These are phyloP conservation scores for Leptoteleia sp. DNA, from an alignment of 1,140 invertebrate species.

Conservation along the genomic window DNA sequence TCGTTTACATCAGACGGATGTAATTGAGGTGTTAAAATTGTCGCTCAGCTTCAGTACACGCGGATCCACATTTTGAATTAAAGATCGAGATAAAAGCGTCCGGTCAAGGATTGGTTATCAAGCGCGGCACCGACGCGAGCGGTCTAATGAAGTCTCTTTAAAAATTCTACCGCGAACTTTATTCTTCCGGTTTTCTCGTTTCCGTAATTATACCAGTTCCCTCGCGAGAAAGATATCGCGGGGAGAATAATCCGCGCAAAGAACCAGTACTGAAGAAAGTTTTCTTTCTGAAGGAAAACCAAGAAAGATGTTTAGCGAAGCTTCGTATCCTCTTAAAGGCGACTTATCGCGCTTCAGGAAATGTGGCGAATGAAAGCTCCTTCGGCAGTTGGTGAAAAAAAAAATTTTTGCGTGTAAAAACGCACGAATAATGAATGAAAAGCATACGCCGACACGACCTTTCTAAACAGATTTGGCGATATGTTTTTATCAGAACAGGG, in stretches of 20 bases:
- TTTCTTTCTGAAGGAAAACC: constrained; percentile 65
- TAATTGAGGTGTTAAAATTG: no score
- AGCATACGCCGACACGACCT: constrained; percentile 3
- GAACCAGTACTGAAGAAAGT: constrained; percentile 52
- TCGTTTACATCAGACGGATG: constrained; percentile 19
- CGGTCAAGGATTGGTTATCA: constrained; percentile 47
- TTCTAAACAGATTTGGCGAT: constrained; percentile 2
- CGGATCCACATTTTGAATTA: constrained; percentile 10
- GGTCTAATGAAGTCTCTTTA: constrained; percentile 50
- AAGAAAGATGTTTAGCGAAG: constrained; percentile 68
- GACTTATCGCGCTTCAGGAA: constrained; percentile 73
- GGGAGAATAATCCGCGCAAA: constrained; percentile 58
- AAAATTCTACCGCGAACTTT: constrained; percentile 51
- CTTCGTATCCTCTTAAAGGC: constrained; percentile 73
- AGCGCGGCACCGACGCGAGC: constrained; percentile 10
- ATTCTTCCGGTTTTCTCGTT: constrained; percentile 57
- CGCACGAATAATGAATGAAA: constrained; percentile 28
- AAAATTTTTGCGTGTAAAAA: constrained; percentile 41
- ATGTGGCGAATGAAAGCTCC: constrained; percentile 71
- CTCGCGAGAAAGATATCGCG: constrained; percentile 56
- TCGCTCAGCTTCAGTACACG: no score
- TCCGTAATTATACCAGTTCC: constrained; percentile 61
- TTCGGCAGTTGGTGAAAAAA: constrained; percentile 14
- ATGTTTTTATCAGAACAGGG: not conserved
- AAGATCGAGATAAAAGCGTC: constrained; percentile 30